Percentiles rank a stretch among this genome's conserved stretches.
Conservation (phyloP, 2,888 invertebrate species). For the Lepetodrilus schrolli region DNA sequence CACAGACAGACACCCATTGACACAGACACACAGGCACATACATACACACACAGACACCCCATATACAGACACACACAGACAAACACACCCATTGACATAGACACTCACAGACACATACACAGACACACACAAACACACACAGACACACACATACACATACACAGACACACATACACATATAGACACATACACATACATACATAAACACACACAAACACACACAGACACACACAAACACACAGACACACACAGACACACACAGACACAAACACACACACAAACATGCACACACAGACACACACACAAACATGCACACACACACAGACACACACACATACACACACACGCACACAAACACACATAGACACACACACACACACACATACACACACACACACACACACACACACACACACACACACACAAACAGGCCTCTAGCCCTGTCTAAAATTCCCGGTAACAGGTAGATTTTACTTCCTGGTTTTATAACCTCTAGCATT, state of each 20-base stretch:
- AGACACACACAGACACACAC: not conserved
- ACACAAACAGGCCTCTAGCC: not conserved
- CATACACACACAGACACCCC: not conserved
- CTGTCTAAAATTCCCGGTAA: not conserved
- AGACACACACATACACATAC: not conserved
- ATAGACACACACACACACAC: not conserved
- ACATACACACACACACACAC: not conserved
- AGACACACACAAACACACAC: constrained; percentile 20
- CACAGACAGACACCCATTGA: constrained; percentile 9
- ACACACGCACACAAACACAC: not conserved
- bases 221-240: constrained; percentile 15
- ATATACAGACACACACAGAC: constrained; percentile 3
- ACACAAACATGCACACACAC: not conserved
- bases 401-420: constrained; percentile 22
- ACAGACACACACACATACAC: not conserved
- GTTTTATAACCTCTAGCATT: too few species aligned
- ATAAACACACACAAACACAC: constrained; percentile 12
- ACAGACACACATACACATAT: not conserved
- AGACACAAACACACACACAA: not conserved
- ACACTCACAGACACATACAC: constrained; percentile 20
- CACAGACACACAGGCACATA: constrained; percentile 13
- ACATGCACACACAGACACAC: constrained; percentile 2
- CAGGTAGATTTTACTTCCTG: not conserved
- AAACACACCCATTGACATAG: constrained; percentile 19
- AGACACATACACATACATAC: not conserved